These are phyloP conservation scores for Ennomos fuscantarius DNA, from an alignment of 2,888 invertebrate genomes.

Conservation along the genomic window DNA sequence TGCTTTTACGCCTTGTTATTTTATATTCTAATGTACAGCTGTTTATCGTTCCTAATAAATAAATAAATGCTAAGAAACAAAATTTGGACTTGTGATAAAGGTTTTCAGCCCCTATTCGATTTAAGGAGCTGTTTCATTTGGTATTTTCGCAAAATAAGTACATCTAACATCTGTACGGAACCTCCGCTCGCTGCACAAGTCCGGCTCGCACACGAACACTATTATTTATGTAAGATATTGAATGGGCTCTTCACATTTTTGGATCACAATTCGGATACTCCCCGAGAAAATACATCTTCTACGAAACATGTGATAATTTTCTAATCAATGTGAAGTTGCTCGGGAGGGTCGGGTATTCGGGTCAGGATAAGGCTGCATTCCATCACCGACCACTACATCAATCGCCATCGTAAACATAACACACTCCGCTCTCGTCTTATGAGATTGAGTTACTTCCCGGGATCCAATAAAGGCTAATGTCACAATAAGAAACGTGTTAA, in stretches of 20 bases:
- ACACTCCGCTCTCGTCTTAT: conserved; percentile 54
- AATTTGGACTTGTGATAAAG: too few relatives aligned
- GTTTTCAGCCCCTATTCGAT: too few relatives aligned
- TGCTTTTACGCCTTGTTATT: too few relatives aligned
- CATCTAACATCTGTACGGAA: too few relatives aligned
- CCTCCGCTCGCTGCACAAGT: too few relatives aligned
- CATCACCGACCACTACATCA: conserved; percentile 35
- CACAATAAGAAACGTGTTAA: conserved; percentile 74
- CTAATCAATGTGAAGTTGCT: conserved; percentile 31
- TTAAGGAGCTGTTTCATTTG: too few relatives aligned
- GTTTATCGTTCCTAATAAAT: too few relatives aligned
- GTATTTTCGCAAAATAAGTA: too few relatives aligned
- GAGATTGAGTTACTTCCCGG: conserved; percentile 64
- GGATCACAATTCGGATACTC: conserved; percentile 8
- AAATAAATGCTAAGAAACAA: too few relatives aligned
- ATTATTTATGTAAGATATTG: too few relatives aligned
- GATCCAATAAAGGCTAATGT: conserved; percentile 72
- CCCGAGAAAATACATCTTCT: conserved; percentile 21
- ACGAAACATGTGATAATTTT: conserved; percentile 29
- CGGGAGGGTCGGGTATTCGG: conserved; percentile 27
- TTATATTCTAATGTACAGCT: too few relatives aligned
- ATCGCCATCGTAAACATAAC: conserved; percentile 50
- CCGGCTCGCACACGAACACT: too few relatives aligned
- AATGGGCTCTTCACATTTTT: conserved; percentile 4
- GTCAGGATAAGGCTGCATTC: conserved; percentile 32